phyloP scores from a whole-genome alignment of 2,888 invertebrate species.

The Steromphala cineraria region DNA sequence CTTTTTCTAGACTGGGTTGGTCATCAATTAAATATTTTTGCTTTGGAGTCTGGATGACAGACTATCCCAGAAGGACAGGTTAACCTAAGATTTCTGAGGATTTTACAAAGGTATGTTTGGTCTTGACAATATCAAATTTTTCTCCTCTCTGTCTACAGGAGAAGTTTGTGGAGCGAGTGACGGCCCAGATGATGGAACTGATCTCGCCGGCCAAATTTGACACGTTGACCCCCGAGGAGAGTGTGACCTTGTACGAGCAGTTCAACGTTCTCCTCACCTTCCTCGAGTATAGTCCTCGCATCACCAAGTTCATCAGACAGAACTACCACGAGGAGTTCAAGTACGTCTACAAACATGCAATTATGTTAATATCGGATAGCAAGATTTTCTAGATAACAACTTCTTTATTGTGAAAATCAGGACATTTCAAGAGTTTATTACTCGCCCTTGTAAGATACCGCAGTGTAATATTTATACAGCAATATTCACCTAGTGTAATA shows the following conservation, averaged over 20 bases:
- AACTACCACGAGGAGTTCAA: slow-evolving; percentile 73
- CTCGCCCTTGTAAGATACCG: too few species aligned
- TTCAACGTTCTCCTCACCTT: slow-evolving; percentile 67
- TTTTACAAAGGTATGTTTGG: too few species aligned
- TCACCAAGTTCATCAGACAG: slow-evolving; percentile 57
- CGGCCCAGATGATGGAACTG: slow-evolving; percentile 61
- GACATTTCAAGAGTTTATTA: too few species aligned
- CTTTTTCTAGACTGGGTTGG: too few species aligned
- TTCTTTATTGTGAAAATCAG: too few species aligned
- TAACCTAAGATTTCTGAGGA: too few species aligned
- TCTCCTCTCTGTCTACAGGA: slow-evolving; percentile 50
- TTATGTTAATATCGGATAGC: too few species aligned
- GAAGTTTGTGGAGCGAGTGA: slow-evolving; percentile 64
- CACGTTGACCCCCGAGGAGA: slow-evolving; percentile 62
- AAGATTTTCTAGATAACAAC: background rate
- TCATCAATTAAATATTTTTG: too few species aligned
- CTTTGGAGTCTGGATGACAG: too few species aligned
- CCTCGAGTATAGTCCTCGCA: slow-evolving; percentile 60
- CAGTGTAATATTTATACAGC: too few species aligned
- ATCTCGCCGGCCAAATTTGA: slow-evolving; percentile 58
- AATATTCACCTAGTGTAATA: too few species aligned
- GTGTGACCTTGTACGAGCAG: slow-evolving; percentile 67
- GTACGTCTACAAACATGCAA: slow-evolving; percentile 44
- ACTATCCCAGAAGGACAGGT: too few species aligned
- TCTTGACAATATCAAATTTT: background rate